Evolutionary conservation across 2,797 vertebrate species (phyloP).

Genomic region (Sylvilagus floridanus): DNA sequence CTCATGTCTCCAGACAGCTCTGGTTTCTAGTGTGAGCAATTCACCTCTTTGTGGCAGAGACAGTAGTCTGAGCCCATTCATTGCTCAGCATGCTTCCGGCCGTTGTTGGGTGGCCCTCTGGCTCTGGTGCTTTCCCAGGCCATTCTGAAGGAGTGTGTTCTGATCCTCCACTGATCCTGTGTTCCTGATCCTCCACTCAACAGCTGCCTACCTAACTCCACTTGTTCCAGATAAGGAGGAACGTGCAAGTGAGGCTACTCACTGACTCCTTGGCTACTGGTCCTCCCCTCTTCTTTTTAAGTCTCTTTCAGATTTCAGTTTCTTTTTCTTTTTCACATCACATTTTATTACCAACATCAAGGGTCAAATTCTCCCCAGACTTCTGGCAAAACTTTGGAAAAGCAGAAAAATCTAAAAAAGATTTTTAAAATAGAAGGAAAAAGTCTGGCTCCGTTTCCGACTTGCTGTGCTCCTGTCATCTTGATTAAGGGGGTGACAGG

Average conservation of each 20-base stretch:
- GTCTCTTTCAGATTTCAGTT: not conserved
- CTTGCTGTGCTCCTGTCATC: not conserved
- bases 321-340: not conserved
- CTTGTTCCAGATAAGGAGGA: not conserved
- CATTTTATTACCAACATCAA: not conserved
- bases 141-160: not conserved
- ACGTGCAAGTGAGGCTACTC: too few relatives aligned
- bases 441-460: not conserved
- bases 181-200: not conserved
- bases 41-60: not conserved
- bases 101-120: not conserved
- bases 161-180: fast-evolving
- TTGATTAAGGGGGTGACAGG: not conserved
- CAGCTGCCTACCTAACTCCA: not conserved
- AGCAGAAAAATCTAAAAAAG: not conserved
- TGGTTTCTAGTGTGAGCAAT: not conserved
- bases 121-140: not conserved
- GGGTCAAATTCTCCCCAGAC: not conserved
- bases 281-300: not conserved
- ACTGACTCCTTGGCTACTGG: not conserved
- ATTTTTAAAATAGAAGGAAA: not conserved
- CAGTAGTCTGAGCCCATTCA: too few relatives aligned
- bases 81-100: not conserved
- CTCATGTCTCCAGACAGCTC: not conserved
- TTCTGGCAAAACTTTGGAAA: not conserved